Base-by-base conservation (phyloP, 2,113 vertebrate species). In the Eleginops maclovinus region DNA sequence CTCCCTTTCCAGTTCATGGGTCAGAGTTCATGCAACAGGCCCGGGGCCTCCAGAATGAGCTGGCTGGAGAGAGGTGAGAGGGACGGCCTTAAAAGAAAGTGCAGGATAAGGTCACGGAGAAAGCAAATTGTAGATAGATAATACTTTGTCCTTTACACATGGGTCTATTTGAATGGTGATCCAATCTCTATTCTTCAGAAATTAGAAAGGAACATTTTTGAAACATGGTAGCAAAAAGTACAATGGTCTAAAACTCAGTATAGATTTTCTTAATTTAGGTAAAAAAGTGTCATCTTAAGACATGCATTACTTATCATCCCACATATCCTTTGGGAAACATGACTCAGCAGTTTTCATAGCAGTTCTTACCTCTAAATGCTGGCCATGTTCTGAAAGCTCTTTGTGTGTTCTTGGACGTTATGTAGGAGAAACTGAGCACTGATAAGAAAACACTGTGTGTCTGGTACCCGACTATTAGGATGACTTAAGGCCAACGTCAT, bases 1-100 rank as follows among this genome's bases (percentile, higher is more conserved):
- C 80, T 86, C 77, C 79, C 82, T 86, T 90, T 89, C 83, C 78
- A 91, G 83, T 75, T 64, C 66, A 78, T 15, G 55, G 87, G 88
- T 90, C 82, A 89, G 82, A 80, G 90, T 56, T 91, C 87, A 83
- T 9, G 40, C 63, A 79, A 46, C 77, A 77, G 73, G 72, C 87
- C 91, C 0, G 64, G 82, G 85, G 83, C 86, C 78, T 79, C 66
- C 4, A 9, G 77, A 88, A 84, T 50, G 72, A 81, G 88, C 65
- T 59, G 62, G 44, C 69, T 72, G 49, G 31, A 78, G 76, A 69
- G 79, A 82, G 66, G 79, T 74, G 81, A 77, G 68, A 31, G 47
- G 56, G 44, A 49, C 21, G 2, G 54, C 12, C 36, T 41, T 31
- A 53, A 53, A 16, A 55, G 26, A 19, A 81, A 83, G 86, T 89